Evolutionary conservation across 1,140 invertebrate genomes (phyloP).

Genomic region (Bombus picipes): DNA sequence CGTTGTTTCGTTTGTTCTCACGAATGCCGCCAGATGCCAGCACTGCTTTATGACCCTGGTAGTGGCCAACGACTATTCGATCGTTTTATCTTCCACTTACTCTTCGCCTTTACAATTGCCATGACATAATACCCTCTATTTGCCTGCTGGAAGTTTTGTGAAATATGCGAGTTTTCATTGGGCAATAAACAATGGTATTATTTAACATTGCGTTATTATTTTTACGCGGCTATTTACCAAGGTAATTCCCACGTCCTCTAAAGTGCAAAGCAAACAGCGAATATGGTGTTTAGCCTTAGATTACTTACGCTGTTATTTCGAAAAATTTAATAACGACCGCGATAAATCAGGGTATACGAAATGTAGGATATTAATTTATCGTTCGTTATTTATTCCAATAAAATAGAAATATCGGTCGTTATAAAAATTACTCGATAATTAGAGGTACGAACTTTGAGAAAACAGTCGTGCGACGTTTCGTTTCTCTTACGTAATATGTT

Average conservation of each 20-base stretch:
- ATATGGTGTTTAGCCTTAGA: conserved; percentile 37
- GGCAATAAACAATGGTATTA: conserved; percentile 40
- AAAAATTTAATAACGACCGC: conserved; percentile 32
- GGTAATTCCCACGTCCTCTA: conserved; percentile 17
- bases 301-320: conserved; percentile 25
- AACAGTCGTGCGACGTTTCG: neutral
- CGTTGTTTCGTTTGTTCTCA: conserved; percentile 75
- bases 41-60: conserved; percentile 77
- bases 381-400: neutral
- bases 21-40: conserved; percentile 76
- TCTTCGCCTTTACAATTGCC: conserved; percentile 21
- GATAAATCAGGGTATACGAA: conserved; percentile 18
- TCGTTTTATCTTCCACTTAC: conserved; percentile 73
- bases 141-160: conserved; percentile 20
- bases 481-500: neutral
- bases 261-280: conserved; percentile 36
- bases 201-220: conserved; percentile 47
- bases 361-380: conserved; percentile 3
- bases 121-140: conserved; percentile 47
- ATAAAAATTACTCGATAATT: neutral
- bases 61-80: conserved; percentile 71
- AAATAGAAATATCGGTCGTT: conserved; percentile 3
- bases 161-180: conserved; percentile 36
- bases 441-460: neutral
- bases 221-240: conserved; percentile 32